These are phyloP conservation scores for Saccostrea glomerata DNA, from an alignment of 1,140 invertebrate genomes.

Conservation along the genomic window DNA sequence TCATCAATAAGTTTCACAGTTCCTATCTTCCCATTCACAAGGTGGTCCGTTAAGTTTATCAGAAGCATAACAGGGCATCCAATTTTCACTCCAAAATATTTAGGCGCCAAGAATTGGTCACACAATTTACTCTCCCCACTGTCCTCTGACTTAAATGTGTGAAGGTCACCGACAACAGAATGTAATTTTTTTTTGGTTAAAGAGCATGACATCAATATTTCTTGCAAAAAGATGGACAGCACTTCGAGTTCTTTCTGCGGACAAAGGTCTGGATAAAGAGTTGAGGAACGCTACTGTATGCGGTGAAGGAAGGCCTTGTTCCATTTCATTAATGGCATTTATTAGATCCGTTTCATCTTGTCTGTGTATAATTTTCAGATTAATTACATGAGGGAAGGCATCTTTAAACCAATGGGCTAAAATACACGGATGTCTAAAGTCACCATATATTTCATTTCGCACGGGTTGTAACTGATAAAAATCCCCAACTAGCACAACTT, in stretches of 20 bases:
- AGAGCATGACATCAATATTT: conserved; percentile 47
- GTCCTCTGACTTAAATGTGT: conserved; percentile 42
- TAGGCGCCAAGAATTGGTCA: conserved; percentile 40
- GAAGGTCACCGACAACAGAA: not conserved
- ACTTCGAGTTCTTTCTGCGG: not conserved
- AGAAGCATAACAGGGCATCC: conserved; percentile 48
- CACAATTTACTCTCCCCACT: not conserved
- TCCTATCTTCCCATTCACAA: conserved; percentile 52
- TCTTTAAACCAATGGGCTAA: conserved; percentile 18
- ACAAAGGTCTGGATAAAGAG: conserved; percentile 11
- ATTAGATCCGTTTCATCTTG: conserved; percentile 32
- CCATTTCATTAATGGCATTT: conserved; percentile 42
- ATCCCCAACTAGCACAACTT: conserved; percentile 51
- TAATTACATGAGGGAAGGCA: conserved; percentile 28
- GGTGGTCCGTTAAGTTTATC: conserved; percentile 36
- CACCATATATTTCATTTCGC: conserved; percentile 47
- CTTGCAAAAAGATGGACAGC: conserved; percentile 39
- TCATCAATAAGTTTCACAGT: not conserved
- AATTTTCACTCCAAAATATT: conserved; percentile 46
- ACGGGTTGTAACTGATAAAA: conserved; percentile 58
- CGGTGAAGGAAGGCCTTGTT: not conserved
- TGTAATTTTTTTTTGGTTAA: conserved; percentile 39
- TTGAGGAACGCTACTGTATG: not conserved
- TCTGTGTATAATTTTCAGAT: conserved; percentile 39
- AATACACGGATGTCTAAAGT: conserved; percentile 43